Evolutionary conservation across 2,888 invertebrate species (phyloP).

Genomic region (Nomada flava): DNA sequence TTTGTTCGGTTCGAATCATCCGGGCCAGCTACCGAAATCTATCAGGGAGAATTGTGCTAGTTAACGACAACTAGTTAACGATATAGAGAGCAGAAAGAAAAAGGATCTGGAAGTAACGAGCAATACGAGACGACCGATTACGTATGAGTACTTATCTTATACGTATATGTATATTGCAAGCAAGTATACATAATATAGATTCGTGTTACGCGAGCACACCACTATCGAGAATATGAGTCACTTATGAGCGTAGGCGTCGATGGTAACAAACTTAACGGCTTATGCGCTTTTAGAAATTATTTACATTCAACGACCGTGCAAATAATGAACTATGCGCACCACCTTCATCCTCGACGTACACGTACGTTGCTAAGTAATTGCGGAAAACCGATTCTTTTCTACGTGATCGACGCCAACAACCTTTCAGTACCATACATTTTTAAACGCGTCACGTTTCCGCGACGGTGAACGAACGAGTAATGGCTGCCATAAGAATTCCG

Average conservation of each 20-base stretch:
- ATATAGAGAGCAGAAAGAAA: too few relatives aligned
- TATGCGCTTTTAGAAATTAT: slow-evolving; percentile 58
- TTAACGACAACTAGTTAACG: too few relatives aligned
- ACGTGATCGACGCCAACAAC: slow-evolving; percentile 8
- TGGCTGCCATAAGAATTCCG: slow-evolving; percentile 25
- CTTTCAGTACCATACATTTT: slow-evolving; percentile 7
- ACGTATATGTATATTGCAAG: too few relatives aligned
- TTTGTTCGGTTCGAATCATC: too few relatives aligned
- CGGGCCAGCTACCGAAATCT: too few relatives aligned
- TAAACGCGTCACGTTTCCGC: slow-evolving; percentile 37
- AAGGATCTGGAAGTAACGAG: neutral
- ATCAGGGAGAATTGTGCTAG: too few relatives aligned
- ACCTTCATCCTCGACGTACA: neutral
- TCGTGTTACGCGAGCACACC: slow-evolving; percentile 22
- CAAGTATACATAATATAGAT: neutral
- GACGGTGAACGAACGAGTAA: slow-evolving; percentile 29
- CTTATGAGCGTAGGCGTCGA: slow-evolving; percentile 48
- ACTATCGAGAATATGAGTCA: slow-evolving; percentile 55
- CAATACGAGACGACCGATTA: neutral
- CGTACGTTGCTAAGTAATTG: slow-evolving; percentile 31
- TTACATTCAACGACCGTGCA: slow-evolving; percentile 48
- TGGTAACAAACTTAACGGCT: slow-evolving; percentile 50
- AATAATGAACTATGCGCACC: slow-evolving; percentile 45
- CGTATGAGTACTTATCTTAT: neutral
- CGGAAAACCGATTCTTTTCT: slow-evolving; percentile 11